Conservation (phyloP, 2,797 vertebrate genomes). For the Erithacus rubecula region DNA sequence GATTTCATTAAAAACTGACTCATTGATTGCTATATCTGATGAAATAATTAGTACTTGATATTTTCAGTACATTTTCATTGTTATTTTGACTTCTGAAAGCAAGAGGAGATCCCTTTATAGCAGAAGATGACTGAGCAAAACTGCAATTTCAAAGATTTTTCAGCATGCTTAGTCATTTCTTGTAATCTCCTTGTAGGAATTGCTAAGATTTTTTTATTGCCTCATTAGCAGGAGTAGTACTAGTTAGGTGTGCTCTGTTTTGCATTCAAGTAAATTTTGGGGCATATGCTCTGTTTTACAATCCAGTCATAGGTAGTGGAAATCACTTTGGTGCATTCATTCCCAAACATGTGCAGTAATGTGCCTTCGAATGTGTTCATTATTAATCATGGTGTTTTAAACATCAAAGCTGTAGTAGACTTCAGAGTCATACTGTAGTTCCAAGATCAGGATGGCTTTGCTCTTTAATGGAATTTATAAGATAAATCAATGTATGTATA, state of each 20-base stretch:
- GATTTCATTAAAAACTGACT: slow-evolving; percentile 61
- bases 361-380: background rate
- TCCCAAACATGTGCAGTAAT: background rate
- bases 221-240: background rate
- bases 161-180: background rate
- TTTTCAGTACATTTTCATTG: background rate
- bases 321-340: background rate
- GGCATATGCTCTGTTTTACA: background rate
- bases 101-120: background rate
- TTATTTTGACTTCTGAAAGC: slow-evolving; percentile 1
- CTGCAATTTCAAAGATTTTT: background rate
- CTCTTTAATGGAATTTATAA: background rate
- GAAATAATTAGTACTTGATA: slow-evolving; percentile 65
- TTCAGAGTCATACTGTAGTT: background rate
- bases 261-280: background rate
- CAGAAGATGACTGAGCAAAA: background rate
- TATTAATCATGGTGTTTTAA: background rate
- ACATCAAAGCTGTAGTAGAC: background rate
- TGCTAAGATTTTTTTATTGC: background rate
- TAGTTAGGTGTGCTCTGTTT: background rate
- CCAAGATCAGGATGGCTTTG: background rate
- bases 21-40: slow-evolving; percentile 50
- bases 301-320: background rate
- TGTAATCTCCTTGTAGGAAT: background rate
- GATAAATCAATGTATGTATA: background rate